Percentiles rank a stretch among this genome's conserved stretches.
These are phyloP conservation scores for Gisinianus flammeolus DNA, from an alignment of 2,888 invertebrate species.

Conservation along the genomic window DNA sequence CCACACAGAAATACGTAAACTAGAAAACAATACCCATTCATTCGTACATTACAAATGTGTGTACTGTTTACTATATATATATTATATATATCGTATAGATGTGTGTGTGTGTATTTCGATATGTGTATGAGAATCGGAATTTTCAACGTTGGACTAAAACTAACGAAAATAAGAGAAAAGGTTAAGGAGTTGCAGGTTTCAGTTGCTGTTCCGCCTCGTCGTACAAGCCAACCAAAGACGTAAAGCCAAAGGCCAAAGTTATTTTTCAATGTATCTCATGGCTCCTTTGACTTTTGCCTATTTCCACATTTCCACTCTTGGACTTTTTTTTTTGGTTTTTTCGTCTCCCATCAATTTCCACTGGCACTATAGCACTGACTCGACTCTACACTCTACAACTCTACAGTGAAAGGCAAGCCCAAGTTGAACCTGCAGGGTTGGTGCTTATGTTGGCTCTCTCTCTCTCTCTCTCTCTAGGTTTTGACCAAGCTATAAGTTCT, in stretches of 20 bases:
- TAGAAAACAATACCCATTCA: constrained; percentile 6
- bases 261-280: not conserved
- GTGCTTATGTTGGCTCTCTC: constrained; percentile 16
- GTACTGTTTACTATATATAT: not conserved
- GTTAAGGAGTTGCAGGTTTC: not conserved
- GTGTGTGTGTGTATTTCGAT: not conserved
- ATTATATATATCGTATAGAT: not conserved
- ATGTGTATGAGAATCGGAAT: not conserved
- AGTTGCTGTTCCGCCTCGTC: not conserved
- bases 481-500: constrained; percentile 15
- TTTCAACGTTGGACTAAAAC: not conserved
- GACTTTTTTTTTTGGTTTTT: not conserved
- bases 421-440: constrained; percentile 19
- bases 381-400: not conserved
- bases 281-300: not conserved
- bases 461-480: not conserved
- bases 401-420: constrained; percentile 11
- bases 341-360: constrained; percentile 23
- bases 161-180: not conserved
- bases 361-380: not conserved
- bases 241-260: not conserved
- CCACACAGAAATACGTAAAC: not conserved
- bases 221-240: not conserved
- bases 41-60: not conserved
- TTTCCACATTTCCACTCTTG: not conserved